Evolutionary conservation across 1,140 invertebrate genomes (phyloP).

Genomic region (Carcinoscorpius rotundicauda): DNA sequence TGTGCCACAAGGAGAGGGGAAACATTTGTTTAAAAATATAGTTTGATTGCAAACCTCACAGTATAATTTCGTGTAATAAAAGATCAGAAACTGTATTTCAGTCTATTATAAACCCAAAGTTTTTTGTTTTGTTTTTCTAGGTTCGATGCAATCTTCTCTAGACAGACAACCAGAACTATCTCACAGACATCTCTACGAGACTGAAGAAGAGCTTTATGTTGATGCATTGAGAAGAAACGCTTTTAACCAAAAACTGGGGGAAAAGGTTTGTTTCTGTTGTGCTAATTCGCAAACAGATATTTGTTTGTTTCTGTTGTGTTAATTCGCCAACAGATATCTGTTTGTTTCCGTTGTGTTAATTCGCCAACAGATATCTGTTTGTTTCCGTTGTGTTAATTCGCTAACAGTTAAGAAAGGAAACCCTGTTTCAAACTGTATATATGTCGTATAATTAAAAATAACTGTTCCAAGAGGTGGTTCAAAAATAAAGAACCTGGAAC

Average conservation of each 20-base stretch:
- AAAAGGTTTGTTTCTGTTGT: constrained; percentile 11
- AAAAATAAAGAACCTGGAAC: too few relatives aligned
- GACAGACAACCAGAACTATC: not conserved
- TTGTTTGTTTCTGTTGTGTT: not conserved
- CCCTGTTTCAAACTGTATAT: too few relatives aligned
- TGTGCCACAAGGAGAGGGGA: too few relatives aligned
- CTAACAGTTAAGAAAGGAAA: too few relatives aligned
- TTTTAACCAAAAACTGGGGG: constrained; percentile 28
- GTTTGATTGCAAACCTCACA: too few relatives aligned
- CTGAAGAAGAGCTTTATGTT: constrained; percentile 25
- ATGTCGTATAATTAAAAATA: too few relatives aligned
- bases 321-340: not conserved
- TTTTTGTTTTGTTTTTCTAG: not conserved
- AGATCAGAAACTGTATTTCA: not conserved
- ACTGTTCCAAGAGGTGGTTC: too few relatives aligned
- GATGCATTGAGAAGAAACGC: constrained; percentile 30
- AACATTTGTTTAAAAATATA: too few relatives aligned
- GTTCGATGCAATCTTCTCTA: too few relatives aligned
- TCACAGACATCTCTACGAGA: constrained; percentile 16
- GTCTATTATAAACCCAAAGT: not conserved
- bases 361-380: too few relatives aligned
- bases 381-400: too few relatives aligned
- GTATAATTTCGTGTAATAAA: not conserved
- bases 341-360: too few relatives aligned
- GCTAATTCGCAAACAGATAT: not conserved